A percentile compares a stretch with the other conserved stretches of the same genome.
Evolutionary conservation across 2,888 invertebrate genomes (phyloP).

Genomic region (Capitulum mitella): DNA sequence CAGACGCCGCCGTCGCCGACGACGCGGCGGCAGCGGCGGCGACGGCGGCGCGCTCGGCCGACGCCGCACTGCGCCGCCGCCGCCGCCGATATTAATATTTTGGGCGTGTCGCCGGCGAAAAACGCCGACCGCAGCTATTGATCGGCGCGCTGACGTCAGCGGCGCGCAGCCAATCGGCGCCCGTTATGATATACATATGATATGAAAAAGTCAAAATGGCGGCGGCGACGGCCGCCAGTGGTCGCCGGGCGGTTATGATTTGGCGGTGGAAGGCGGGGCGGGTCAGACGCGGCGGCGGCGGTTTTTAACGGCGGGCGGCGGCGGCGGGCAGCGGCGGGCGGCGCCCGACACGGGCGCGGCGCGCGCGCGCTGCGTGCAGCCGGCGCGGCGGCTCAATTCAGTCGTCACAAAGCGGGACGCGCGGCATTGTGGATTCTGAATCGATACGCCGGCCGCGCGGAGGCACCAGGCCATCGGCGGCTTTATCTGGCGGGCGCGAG

Average conservation of each 20-base stretch:
- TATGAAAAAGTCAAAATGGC: conserved; percentile 23
- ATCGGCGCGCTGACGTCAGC: not conserved
- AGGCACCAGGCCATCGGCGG: not conserved
- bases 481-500: not conserved
- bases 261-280: not conserved
- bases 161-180: not conserved
- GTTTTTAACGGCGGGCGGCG: not conserved
- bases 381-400: not conserved
- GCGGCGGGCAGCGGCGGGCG: not conserved
- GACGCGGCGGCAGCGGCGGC: not conserved
- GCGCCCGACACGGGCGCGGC: not conserved
- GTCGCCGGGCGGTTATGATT: conserved; percentile 10
- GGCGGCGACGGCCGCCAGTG: not conserved
- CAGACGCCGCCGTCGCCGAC: not conserved
- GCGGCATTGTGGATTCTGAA: not conserved
- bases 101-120: conserved; percentile 20
- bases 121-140: conserved; percentile 18
- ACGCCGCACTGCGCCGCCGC: not conserved
- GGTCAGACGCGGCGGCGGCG: not conserved
- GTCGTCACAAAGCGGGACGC: not conserved
- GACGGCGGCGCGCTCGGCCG: not conserved
- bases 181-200: conserved; percentile 23
- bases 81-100: conserved; percentile 23
- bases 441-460: not conserved
- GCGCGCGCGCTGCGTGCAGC: no score